phyloP scores from a whole-genome alignment of 2,888 invertebrate species.

The Meganola albula region DNA sequence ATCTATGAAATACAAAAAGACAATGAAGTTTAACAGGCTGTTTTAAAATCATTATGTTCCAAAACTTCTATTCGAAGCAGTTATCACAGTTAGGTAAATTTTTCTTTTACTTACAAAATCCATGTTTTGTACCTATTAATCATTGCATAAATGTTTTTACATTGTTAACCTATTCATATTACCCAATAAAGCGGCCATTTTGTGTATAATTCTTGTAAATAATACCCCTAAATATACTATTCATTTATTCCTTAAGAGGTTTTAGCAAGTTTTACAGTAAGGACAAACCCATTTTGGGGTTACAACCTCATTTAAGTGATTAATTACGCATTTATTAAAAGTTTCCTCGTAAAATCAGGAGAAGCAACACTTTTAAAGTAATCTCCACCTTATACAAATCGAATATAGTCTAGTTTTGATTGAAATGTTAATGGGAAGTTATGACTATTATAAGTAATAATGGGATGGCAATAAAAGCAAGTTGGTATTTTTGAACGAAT shows the following conservation, averaged over 20 bases:
- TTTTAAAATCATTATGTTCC: too few species aligned
- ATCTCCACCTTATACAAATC: not conserved
- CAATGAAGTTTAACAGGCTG: too few species aligned
- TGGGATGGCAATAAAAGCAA: slow-evolving; percentile 41
- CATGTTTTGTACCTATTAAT: too few species aligned
- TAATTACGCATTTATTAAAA: slow-evolving; percentile 56
- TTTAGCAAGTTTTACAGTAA: slow-evolving; percentile 14
- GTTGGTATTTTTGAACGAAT: slow-evolving; percentile 61
- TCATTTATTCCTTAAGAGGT: slow-evolving; percentile 2
- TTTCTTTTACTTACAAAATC: too few species aligned
- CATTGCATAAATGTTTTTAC: too few species aligned
- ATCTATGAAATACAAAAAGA: too few species aligned
- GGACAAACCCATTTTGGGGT: slow-evolving; percentile 23
- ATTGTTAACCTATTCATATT: too few species aligned
- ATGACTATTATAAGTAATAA: slow-evolving; percentile 1
- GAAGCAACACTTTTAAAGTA: not conserved
- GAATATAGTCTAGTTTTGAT: slow-evolving; percentile 4
- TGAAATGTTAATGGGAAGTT: slow-evolving; percentile 2
- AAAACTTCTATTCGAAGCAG: too few species aligned
- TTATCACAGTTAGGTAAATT: too few species aligned
- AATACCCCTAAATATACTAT: not conserved
- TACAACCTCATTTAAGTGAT: slow-evolving; percentile 42
- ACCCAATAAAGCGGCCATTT: too few species aligned
- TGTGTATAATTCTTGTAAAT: too few species aligned
- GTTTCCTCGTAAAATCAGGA: slow-evolving; percentile 33